These are phyloP conservation scores for Halyomorpha halys DNA, from an alignment of 1,140 invertebrate genomes.

Conservation along the genomic window DNA sequence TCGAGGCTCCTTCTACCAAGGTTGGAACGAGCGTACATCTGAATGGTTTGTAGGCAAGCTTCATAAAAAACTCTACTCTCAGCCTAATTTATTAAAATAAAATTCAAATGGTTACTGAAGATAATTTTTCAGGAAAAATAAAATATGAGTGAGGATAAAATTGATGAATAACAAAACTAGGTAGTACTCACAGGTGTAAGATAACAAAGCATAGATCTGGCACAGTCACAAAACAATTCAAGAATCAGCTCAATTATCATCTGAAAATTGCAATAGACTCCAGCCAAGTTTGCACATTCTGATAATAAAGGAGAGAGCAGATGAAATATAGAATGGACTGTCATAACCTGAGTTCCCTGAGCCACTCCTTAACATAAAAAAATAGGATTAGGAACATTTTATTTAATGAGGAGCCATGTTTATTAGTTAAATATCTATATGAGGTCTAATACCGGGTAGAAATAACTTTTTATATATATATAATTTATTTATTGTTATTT, in stretches of 20 bases:
- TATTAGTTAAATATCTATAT: too few species aligned
- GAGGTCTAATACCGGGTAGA: too few species aligned
- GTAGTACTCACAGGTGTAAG: slow-evolving; percentile 43
- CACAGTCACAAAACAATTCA: slow-evolving; percentile 61
- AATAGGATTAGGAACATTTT: background rate
- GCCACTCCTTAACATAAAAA: slow-evolving; percentile 42
- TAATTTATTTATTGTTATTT: too few species aligned
- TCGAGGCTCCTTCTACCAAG: slow-evolving; percentile 42
- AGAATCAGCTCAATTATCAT: slow-evolving; percentile 67
- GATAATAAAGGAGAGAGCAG: slow-evolving; percentile 52
- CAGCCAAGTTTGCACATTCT: slow-evolving; percentile 55
- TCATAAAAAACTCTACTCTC: slow-evolving; percentile 43
- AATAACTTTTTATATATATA: too few species aligned
- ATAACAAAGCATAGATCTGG: slow-evolving; percentile 55
- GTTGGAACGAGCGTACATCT: slow-evolving; percentile 62
- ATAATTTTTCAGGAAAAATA: background rate
- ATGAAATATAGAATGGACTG: slow-evolving; percentile 49
- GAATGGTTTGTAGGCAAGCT: slow-evolving; percentile 48
- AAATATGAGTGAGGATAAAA: background rate
- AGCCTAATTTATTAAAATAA: background rate
- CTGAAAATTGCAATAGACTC: slow-evolving; percentile 70
- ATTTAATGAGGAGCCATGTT: too few species aligned
- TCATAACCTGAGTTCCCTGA: slow-evolving; percentile 46
- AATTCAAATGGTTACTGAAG: background rate
- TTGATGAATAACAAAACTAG: background rate